Conservation (phyloP, 2,888 invertebrate species). For the Orthonychiurus folsomi region DNA sequence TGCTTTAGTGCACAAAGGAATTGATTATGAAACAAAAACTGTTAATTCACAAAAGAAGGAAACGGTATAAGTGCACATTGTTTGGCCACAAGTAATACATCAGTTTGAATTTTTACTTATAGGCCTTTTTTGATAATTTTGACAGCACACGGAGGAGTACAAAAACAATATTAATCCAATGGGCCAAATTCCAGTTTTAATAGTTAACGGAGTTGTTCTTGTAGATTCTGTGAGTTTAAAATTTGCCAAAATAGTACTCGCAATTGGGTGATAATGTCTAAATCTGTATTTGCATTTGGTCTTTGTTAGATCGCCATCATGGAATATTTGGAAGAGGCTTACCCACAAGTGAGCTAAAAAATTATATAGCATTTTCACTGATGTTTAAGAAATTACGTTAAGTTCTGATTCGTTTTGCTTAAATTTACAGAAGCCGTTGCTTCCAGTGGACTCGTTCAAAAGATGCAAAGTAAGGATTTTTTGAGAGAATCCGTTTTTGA, state of each 20-base stretch:
- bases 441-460: conserved; percentile 80
- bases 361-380: no score
- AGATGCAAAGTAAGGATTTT: conserved; percentile 69
- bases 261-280: no score
- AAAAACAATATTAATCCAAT: background rate
- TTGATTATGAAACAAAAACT: conserved; percentile 86
- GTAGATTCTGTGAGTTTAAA: conserved; percentile 1
- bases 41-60: conserved; percentile 46
- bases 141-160: background rate
- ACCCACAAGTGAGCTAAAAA: no score
- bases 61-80: conserved; percentile 71
- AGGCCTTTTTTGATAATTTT: background rate
- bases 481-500: background rate
- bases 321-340: conserved; percentile 90
- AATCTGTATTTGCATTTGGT: no score
- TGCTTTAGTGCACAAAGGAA: conserved; percentile 84
- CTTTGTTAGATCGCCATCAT: conserved; percentile 66
- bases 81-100: conserved; percentile 41
- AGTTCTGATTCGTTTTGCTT: no score
- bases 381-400: no score
- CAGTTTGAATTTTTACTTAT: background rate
- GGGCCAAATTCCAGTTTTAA: background rate
- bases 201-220: background rate
- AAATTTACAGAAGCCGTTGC: conserved; percentile 64
- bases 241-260: background rate